These are phyloP conservation scores for Rotaria magnacalcarata DNA, from an alignment of 2,888 invertebrate genomes.

Conservation along the genomic window DNA sequence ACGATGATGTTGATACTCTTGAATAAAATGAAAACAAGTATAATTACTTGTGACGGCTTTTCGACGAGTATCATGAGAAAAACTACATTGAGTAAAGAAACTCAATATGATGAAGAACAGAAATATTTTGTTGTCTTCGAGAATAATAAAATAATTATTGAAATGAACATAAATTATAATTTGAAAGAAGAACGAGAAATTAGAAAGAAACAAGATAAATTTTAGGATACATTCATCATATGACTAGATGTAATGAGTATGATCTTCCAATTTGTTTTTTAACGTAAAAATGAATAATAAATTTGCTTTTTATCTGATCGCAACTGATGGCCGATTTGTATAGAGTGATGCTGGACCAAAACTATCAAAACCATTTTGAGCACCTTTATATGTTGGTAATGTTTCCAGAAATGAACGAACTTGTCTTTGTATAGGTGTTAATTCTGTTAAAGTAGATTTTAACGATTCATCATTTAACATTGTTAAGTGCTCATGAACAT, in stretches of 20 bases:
- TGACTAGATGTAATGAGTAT: background rate
- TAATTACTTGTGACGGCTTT: background rate
- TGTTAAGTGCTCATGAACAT: background rate
- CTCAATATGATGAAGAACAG: background rate
- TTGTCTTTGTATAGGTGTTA: slow-evolving; percentile 11
- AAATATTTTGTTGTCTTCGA: background rate
- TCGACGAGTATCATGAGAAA: background rate
- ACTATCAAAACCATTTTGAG: slow-evolving; percentile 25
- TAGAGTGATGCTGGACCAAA: background rate
- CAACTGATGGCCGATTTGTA: background rate
- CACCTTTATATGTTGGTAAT: background rate
- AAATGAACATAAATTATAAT: background rate
- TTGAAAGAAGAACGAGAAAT: background rate
- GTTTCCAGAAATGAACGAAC: background rate
- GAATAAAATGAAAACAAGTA: background rate
- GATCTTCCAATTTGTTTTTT: too few species aligned
- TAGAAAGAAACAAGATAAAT: background rate
- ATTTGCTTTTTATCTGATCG: background rate
- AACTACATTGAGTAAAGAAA: background rate
- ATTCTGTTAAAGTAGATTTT: background rate
- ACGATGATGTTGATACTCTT: background rate
- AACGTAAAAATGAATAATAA: too few species aligned
- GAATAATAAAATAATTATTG: background rate
- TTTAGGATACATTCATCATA: background rate
- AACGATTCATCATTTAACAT: background rate